Evolutionary conservation across 2,888 invertebrate species (phyloP), one percentile per base, ranked within the genome.

Genomic region (Andrena camellia): DNA sequence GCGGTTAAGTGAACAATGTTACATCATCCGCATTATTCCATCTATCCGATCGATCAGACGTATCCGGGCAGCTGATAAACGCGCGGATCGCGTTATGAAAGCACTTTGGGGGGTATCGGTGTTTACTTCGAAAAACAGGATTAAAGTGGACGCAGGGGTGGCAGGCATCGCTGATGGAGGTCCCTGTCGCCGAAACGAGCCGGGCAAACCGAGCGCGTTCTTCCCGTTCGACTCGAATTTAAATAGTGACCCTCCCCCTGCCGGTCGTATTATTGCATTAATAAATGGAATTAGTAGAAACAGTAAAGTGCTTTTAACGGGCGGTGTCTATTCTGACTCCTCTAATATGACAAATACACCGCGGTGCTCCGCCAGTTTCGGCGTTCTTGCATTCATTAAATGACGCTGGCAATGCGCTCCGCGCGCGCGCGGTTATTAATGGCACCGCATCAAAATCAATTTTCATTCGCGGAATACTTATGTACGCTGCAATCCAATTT

Each of bases 281-380:
- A 92, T 93, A 91, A 92, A 93, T 89, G 88, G 88, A 90, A 93
- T 93, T 91, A 92, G 91, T 89, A 42, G 83, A 88, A 92, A 93
- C 93, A 93, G 90, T 92, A 91, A 93, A 93, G 91, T 92, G 93
- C 93, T 93, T 93, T 93, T 92, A 93, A 92, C 92, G 90, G 87
- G 79, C 84, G 86, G 86, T 90, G 92, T 92, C 90, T 88, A 89
- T 89, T 86, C 86, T 89, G 91, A 91, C 90, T 90, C 85, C 87
- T 87, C 91, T 93, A 92, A 93, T 92, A 92, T 92, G 92, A 92
- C 92, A 92, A 93, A 91, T 91, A 90, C 89, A 84, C 85, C 84
- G 85, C 80, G 78, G 71, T 80, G 83, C 73, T 83, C 74, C 73
- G 70, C 75, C 84, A 82, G 85, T 86, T 89, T 87, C 89, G 87